Base-by-base conservation (phyloP, 2,888 invertebrate species). In the Junonia oenone region DNA sequence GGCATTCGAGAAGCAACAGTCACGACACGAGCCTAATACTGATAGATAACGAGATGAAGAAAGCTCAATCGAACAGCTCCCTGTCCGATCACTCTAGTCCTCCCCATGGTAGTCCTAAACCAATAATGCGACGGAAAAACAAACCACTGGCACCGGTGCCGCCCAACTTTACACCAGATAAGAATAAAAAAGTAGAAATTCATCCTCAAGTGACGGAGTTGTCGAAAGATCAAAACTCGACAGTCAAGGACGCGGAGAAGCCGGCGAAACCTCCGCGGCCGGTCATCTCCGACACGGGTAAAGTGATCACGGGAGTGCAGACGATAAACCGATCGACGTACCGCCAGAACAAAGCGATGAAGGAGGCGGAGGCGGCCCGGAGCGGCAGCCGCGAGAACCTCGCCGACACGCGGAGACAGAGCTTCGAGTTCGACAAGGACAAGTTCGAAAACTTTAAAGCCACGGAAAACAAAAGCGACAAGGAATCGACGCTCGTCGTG, bases 121-220 rank as follows among this genome's bases (percentile, higher is more conserved):
- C 94, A 6, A 92, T 93, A 47, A 81, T 92, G 63, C 89, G 96
- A 56, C 92, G 95, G 68, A 95, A 95, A 81, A 94, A 94, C 68
- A 96, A 96, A 73, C 94, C 94, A 4, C 83, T 91, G 29, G 95
- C 95, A 0, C 95, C 95, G 2, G 93, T 93, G 11, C 94, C 94
- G 33, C 93, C 93, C 3, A 91, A 91, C 63, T 91, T 91, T 60
- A 90, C 91, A 1, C 91, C 91, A 0, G 91, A 91, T 60, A 91
- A 90, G 62, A 82, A 69, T 53, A 81, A 76, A 56, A 83, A 78
- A 59, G 65, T 66, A 0, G 85, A 84, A 45, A 63, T 69, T 1
- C 80, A 76, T 33, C 70, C 73, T 1, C 72, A 72, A 47, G 58
- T 64, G 4, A 63, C 64, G 0, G 76, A 74, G 17, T 51, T 64